These are phyloP conservation scores for Shinisaurus crocodilurus DNA, from an alignment of 2,113 vertebrate genomes.

Conservation along the genomic window DNA sequence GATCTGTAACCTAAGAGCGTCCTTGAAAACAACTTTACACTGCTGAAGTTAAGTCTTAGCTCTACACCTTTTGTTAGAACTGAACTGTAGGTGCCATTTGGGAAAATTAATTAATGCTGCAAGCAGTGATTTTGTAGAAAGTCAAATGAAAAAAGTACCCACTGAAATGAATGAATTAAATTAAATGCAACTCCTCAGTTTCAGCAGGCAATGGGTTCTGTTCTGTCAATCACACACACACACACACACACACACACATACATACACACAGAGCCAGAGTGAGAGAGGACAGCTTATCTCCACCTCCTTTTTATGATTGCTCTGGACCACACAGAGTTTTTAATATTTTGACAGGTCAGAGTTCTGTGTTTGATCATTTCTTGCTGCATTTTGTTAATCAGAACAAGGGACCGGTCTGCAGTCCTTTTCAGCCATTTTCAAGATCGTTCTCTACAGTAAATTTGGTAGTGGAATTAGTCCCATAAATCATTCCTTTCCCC, in stretches of 20 bases:
- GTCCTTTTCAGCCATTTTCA: neutral
- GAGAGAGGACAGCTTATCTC: neutral
- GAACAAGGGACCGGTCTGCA: neutral
- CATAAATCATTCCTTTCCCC: slow-evolving; percentile 16
- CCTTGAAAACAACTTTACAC: neutral
- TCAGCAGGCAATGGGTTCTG: slow-evolving; percentile 8
- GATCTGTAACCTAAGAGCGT: neutral
- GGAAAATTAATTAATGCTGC: neutral
- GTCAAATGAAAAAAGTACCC: neutral
- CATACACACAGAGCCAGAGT: neutral
- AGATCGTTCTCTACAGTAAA: neutral
- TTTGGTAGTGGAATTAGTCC: neutral
- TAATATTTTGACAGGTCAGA: neutral
- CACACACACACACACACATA: neutral
- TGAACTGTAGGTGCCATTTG: neutral
- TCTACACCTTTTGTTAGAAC: neutral
- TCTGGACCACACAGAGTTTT: neutral
- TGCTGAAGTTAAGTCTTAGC: neutral
- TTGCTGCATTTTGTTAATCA: neutral
- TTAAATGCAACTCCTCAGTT: neutral
- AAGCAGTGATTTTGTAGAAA: neutral
- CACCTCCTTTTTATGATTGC: slow-evolving; percentile 17
- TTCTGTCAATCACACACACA: neutral
- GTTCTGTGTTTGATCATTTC: neutral
- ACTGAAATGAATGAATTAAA: neutral